Conservation (phyloP, 1,140 invertebrate genomes). For the Plectus sambesii region DNA sequence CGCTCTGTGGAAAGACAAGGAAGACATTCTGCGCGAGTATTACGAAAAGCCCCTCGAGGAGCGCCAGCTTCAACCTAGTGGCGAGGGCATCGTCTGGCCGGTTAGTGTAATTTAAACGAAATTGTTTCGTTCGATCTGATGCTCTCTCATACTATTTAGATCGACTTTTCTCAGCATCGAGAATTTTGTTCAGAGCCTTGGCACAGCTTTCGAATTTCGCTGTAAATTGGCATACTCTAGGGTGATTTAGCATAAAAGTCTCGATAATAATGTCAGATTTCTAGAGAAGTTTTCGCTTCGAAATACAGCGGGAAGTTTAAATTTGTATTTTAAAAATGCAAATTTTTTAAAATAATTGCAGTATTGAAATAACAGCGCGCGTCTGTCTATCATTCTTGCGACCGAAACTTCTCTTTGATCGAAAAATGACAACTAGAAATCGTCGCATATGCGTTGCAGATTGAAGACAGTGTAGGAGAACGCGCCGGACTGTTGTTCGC, state of each 20-base stretch:
- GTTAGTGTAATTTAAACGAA: constrained; percentile 9
- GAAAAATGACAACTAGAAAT: constrained; percentile 19
- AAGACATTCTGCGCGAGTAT: constrained; percentile 19
- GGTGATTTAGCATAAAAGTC: too few species aligned
- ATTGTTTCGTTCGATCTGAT: neutral
- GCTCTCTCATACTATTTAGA: neutral
- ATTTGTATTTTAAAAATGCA: too few species aligned
- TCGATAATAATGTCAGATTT: too few species aligned
- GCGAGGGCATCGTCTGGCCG: neutral
- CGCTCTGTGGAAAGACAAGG: constrained; percentile 22
- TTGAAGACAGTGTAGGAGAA: too few species aligned
- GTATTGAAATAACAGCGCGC: neutral
- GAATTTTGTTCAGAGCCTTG: constrained; percentile 3
- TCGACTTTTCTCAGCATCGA: too few species aligned
- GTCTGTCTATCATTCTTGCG: constrained; percentile 9
- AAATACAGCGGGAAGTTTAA: too few species aligned
- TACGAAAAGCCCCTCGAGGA: constrained; percentile 10
- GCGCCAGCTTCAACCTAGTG: constrained; percentile 1
- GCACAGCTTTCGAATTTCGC: too few species aligned
- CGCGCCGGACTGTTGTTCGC: too few species aligned
- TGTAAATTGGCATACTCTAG: too few species aligned
- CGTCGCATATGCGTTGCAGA: too few species aligned
- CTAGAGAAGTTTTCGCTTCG: too few species aligned
- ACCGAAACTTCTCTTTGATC: neutral
- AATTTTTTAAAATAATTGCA: neutral